phyloP scores from a whole-genome alignment of 2,113 vertebrate species.

The Indicator maculatus region DNA sequence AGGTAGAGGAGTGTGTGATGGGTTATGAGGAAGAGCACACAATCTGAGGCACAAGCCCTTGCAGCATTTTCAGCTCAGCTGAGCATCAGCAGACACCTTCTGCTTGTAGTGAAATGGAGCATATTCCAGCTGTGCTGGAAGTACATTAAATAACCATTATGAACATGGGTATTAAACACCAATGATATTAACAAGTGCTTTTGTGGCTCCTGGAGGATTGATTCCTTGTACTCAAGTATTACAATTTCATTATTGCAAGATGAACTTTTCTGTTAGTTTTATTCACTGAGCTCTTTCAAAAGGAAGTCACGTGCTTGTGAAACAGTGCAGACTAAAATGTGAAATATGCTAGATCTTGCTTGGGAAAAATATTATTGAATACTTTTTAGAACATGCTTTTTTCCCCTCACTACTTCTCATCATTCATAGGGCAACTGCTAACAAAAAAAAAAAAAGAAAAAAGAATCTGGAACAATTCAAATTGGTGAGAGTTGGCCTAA shows the following conservation, averaged over 20 bases:
- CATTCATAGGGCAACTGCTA: not conserved
- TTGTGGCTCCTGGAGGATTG: not conserved
- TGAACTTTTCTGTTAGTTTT: constrained; percentile 1
- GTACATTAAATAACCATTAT: not conserved
- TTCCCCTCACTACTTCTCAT: not conserved
- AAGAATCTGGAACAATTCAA: not conserved
- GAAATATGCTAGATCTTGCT: not conserved
- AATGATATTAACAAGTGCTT: not conserved
- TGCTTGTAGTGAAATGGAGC: not conserved
- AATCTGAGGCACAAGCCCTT: not conserved
- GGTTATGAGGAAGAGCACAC: not conserved
- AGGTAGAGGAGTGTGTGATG: not conserved
- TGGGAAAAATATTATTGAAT: not conserved
- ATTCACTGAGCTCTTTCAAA: not conserved
- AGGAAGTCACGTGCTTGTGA: not conserved
- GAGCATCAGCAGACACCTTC: not conserved
- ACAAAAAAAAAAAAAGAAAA: not conserved
- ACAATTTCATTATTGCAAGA: not conserved
- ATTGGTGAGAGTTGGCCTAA: not conserved
- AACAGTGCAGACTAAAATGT: not conserved
- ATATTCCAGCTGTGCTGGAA: not conserved
- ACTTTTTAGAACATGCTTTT: not conserved
- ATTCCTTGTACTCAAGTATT: constrained; percentile 5
- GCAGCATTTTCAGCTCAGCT: not conserved
- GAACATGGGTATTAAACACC: constrained; percentile 1